Evolutionary conservation across 1,140 invertebrate genomes (phyloP), one percentile per base, ranked within the genome.

Genomic region (Drosophila pandora): DNA sequence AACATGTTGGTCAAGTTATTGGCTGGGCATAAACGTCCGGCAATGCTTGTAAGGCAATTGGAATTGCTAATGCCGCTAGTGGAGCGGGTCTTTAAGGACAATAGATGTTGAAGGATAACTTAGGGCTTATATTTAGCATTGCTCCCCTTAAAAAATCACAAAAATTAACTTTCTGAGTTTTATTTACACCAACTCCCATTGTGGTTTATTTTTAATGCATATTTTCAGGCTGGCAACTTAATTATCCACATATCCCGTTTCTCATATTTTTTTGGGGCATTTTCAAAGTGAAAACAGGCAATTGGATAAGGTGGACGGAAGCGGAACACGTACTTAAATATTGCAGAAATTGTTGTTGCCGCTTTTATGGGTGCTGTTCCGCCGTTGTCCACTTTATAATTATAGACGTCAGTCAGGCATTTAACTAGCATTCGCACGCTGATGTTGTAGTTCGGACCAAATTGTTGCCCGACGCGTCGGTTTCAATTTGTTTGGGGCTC

Each of bases 391-490:
- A 70, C 59, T 85, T 85, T 85, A 80, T 87, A 85, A 85, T 85
- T 85, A 85, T 85, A 85, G 82, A 85, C 81, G 81, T 85, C 81
- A 85, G 82, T 85, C 81, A 85, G 81, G 77, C 81, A 85, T 85
- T 85, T 85, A 85, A 85, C 81, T 78, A 79, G 77, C 49, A 64
- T 58, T 64, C 68, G 57, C 43, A 17, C 62, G 56, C 64, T 67
- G 41, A 39, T 61, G 53, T 25, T 65, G 70, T 55, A 17, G 54
- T 34, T 32, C 32, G 56, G 48, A 59, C 76, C 62, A 73, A 81
- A 72, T 61, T 65, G 71, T 73, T 79, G 79, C 37, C 65, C 25
- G 57, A 34, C 76, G 70, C 79, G 74, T 78, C 75, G 69, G 55
- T 78, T 83, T 83, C 80, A 83, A 83, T 84, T 79, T 84, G 80